Evolutionary conservation across 2,888 invertebrate genomes (phyloP).

Genomic region (Helicoverpa assulta): DNA sequence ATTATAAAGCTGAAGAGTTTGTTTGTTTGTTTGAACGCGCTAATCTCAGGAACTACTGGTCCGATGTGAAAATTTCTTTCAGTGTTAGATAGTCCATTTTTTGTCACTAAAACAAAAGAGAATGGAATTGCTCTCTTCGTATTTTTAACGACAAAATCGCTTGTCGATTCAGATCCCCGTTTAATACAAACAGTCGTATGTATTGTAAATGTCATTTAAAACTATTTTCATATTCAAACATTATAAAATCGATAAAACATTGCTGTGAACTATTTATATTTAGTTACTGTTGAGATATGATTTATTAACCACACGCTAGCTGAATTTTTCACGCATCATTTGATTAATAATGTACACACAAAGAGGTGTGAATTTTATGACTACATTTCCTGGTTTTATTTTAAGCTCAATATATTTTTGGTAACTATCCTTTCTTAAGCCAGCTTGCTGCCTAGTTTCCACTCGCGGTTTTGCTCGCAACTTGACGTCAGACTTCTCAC

Average conservation of each 20-base stretch:
- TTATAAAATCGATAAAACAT: constrained; percentile 50
- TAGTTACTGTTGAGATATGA: constrained; percentile 36
- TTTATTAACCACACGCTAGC: constrained; percentile 37
- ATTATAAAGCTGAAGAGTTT: no score
- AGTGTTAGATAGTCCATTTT: no score
- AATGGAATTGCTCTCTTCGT: no score
- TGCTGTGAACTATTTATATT: constrained; percentile 19
- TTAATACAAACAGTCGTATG: constrained; percentile 10
- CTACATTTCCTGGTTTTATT: constrained; percentile 8
- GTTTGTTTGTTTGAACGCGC: no score
- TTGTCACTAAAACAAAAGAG: not conserved
- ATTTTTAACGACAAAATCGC: not conserved
- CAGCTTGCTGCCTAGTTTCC: no score
- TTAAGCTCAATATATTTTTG: not conserved
- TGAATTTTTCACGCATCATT: constrained; percentile 28
- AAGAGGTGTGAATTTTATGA: not conserved
- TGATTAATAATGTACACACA: constrained; percentile 39
- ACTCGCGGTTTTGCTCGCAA: no score
- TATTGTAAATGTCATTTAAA: constrained; percentile 27
- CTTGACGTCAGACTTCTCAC: no score
- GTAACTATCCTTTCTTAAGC: no score
- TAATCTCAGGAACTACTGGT: no score
- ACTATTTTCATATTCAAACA: constrained; percentile 22
- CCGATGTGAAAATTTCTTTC: no score
- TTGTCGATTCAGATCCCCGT: not conserved